Base-by-base conservation (phyloP, 2,797 vertebrate genomes). In the Decapterus maruadsi region DNA sequence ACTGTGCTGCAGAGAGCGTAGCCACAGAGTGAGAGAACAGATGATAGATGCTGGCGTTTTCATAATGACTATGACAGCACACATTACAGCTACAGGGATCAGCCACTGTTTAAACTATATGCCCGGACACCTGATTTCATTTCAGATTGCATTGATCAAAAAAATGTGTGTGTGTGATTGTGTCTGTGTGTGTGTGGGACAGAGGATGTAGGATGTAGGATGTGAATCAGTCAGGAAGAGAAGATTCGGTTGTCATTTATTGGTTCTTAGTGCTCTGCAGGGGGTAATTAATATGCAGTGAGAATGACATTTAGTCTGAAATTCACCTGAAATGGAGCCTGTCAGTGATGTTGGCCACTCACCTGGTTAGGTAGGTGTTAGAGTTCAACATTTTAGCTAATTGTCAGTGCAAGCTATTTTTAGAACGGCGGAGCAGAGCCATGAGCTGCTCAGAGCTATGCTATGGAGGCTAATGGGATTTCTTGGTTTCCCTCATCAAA, bases 1-100 rank as follows among this genome's bases (percentile, higher is more conserved):
- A 34, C 31, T 34, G 57, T 64, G 84, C 78, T 69, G 73, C 73
- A 60, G 54, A 87, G 81, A 83, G 72, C 66, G 10, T 43, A 53
- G 71, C 43, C 76, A 29, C 64, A 8, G 72, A 75, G 50, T 77
- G 86, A 68, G 53, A 57, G 81, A 87, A 92, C 91, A 22, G 84
- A 87, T 87, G 74, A 92, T 91, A 22, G 84, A 87, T 87, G 74
- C 82, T 89, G 83, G 79, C 80, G 74, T 87, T 89, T 90, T 90
- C 82, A 84, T 81, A 86, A 90, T 87, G 82, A 87, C 77, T 81
- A 68, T 88, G 90, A 90, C 84, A 91, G 76, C 68, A 71, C 82
- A 68, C 68, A 87, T 91, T 89, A 89, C 22, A 81, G 65, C 71
- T 68, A 71, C 83, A 64, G 51, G 78, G 73, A 87, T 91, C 85